A percentile compares a stretch with the other conserved stretches of the same genome.
These are phyloP conservation scores for Proisotoma minuta DNA, from an alignment of 2,888 invertebrate species.

Conservation along the genomic window DNA sequence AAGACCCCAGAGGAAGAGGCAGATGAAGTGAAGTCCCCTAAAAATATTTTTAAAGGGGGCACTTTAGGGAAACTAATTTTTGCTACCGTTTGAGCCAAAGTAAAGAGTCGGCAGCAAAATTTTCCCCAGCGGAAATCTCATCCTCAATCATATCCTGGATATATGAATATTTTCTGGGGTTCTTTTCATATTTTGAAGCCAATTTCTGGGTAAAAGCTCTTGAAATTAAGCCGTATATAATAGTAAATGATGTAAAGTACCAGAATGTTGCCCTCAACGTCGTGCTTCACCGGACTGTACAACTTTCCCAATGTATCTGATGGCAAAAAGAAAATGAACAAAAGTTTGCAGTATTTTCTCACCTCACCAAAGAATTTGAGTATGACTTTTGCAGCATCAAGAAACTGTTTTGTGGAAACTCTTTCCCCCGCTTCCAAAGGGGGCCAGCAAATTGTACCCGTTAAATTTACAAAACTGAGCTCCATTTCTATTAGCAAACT, in stretches of 20 bases:
- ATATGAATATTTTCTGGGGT: not conserved
- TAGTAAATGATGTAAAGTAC: not conserved
- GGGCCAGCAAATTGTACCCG: not conserved
- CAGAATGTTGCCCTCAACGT: constrained; percentile 2
- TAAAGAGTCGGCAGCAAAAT: not conserved
- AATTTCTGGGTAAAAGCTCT: constrained; percentile 7
- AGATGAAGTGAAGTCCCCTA: constrained; percentile 10
- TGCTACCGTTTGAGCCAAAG: constrained; percentile 7
- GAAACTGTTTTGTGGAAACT: constrained; percentile 3
- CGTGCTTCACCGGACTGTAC: constrained; percentile 1
- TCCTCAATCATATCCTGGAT: constrained; percentile 4
- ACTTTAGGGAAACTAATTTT: not conserved
- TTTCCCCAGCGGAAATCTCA: not conserved
- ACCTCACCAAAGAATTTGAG: constrained; percentile 8
- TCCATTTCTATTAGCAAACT: too few species aligned
- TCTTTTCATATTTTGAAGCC: not conserved
- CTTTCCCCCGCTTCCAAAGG: not conserved
- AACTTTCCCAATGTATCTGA: constrained; percentile 5
- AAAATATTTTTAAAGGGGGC: not conserved
- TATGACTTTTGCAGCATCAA: constrained; percentile 3
- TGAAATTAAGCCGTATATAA: not conserved
- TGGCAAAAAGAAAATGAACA: not conserved
- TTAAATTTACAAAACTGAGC: constrained; percentile 1
- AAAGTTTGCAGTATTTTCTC: not conserved
- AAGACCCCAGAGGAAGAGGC: not conserved